Percentiles rank a stretch among this genome's conserved stretches.
Evolutionary conservation across 2,888 invertebrate genomes (phyloP).

Genomic region (Dryobota labecula): DNA sequence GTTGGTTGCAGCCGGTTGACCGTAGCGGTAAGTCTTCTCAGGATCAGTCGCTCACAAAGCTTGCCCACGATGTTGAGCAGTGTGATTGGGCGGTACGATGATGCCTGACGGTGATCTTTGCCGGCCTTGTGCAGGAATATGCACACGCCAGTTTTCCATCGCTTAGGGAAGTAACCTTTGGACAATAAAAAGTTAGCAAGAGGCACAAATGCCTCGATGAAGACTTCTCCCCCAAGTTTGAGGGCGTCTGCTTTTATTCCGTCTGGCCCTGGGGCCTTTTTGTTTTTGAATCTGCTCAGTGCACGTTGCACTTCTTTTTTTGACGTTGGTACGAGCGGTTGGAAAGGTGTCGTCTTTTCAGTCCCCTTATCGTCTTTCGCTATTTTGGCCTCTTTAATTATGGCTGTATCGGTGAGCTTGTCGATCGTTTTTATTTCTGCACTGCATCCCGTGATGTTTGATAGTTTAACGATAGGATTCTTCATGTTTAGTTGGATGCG

Average conservation of each 20-base stretch:
- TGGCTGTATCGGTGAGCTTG: not conserved
- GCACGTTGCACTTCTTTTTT: not conserved
- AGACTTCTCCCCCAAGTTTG: slow-evolving; percentile 15
- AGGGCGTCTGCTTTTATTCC: slow-evolving; percentile 10
- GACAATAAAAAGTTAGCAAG: slow-evolving; percentile 21
- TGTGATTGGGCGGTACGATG: slow-evolving; percentile 23
- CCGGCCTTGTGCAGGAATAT: slow-evolving; percentile 26
- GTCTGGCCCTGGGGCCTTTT: slow-evolving; percentile 1
- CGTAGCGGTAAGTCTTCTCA: no score
- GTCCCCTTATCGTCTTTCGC: not conserved
- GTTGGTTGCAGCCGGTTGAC: no score
- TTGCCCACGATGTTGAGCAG: slow-evolving; percentile 14
- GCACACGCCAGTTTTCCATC: slow-evolving; percentile 25
- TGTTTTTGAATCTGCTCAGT: not conserved
- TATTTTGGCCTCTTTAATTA: not conserved
- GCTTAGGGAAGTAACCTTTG: slow-evolving; percentile 31
- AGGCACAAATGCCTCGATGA: slow-evolving; percentile 17
- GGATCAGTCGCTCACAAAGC: no score
- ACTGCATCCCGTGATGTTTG: not conserved
- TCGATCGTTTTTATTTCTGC: not conserved
- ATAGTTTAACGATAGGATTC: slow-evolving; percentile 15
- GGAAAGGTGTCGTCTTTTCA: not conserved
- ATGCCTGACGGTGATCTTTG: slow-evolving; percentile 15
- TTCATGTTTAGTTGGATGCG: slow-evolving; percentile 25
- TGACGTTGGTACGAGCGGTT: not conserved